Percentiles rank a stretch among this genome's conserved stretches.
These are phyloP conservation scores for Tyto alba DNA, from an alignment of 2,113 vertebrate species.

Conservation along the genomic window DNA sequence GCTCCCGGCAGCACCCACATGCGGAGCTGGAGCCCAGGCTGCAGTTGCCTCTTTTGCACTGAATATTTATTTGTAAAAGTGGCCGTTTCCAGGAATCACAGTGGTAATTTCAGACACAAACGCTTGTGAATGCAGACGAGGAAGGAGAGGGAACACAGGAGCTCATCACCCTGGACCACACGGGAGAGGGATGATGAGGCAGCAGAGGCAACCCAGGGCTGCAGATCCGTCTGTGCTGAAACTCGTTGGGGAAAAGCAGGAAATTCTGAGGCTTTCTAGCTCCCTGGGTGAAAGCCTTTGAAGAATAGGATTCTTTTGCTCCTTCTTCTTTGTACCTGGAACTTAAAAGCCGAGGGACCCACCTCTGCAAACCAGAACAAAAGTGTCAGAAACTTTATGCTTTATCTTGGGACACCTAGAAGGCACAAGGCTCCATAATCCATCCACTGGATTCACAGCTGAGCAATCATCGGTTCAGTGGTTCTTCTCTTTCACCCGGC, in stretches of 20 bases:
- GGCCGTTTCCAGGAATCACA: not conserved
- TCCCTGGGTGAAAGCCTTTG: not conserved
- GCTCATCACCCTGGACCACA: rapidly evolving
- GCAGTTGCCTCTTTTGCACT: not conserved
- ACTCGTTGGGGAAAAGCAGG: not conserved
- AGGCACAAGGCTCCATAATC: not conserved
- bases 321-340: not conserved
- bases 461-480: rapidly evolving
- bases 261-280: not conserved
- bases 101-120: not conserved
- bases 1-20: not conserved
- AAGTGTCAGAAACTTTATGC: not conserved
- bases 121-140: rapidly evolving
- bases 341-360: not conserved
- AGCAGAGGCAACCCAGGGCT: not conserved
- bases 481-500: not conserved
- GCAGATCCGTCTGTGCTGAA: rapidly evolving
- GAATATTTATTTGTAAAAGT: not conserved
- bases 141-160: not conserved
- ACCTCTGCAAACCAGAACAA: not conserved
- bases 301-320: not conserved
- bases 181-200: not conserved
- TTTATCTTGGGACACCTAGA: not conserved
- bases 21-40: not conserved
- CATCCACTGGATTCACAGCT: rapidly evolving